Conservation (phyloP, 2,888 invertebrate species). For the Lasioglossum figueresi region DNA sequence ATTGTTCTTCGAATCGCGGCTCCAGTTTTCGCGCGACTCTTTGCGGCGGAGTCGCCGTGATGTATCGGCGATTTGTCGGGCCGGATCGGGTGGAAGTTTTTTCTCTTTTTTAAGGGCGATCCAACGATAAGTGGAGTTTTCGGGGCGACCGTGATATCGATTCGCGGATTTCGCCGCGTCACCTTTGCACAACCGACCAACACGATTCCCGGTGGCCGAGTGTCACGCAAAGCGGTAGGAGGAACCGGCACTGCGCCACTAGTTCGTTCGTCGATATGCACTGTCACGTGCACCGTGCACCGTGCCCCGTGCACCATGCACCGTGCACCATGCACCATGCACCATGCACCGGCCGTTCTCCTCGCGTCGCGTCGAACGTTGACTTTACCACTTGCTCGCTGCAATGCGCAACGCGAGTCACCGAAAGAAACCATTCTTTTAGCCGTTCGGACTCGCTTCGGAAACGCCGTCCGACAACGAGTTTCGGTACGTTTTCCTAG, state of each 20-base stretch:
- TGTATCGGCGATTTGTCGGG: constrained; percentile 39
- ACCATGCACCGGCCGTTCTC: background rate
- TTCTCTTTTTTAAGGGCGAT: constrained; percentile 42
- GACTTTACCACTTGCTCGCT: constrained; percentile 64
- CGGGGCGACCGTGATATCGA: constrained; percentile 23
- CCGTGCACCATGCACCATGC: constrained; percentile 41
- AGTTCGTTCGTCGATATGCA: constrained; percentile 51
- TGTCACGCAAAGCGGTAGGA: constrained; percentile 62
- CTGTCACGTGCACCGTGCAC: constrained; percentile 52
- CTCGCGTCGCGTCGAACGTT: constrained; percentile 57
- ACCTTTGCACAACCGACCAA: constrained; percentile 40
- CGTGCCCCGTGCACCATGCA: constrained; percentile 26
- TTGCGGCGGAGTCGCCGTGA: background rate
- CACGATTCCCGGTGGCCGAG: constrained; percentile 23
- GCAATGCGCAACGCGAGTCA: constrained; percentile 55
- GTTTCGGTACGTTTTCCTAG: background rate
- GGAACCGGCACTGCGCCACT: constrained; percentile 70
- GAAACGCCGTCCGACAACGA: too few relatives aligned
- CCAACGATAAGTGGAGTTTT: constrained; percentile 27
- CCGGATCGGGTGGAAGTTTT: constrained; percentile 16
- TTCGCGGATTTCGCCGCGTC: constrained; percentile 32
- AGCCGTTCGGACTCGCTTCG: background rate
- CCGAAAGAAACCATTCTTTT: background rate
- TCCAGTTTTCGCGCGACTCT: background rate
- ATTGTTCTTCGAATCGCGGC: constrained; percentile 10